A percentile compares a stretch with the other conserved stretches of the same genome.
Conservation (phyloP, 2,888 invertebrate genomes). For the Euplagia quadripunctaria region DNA sequence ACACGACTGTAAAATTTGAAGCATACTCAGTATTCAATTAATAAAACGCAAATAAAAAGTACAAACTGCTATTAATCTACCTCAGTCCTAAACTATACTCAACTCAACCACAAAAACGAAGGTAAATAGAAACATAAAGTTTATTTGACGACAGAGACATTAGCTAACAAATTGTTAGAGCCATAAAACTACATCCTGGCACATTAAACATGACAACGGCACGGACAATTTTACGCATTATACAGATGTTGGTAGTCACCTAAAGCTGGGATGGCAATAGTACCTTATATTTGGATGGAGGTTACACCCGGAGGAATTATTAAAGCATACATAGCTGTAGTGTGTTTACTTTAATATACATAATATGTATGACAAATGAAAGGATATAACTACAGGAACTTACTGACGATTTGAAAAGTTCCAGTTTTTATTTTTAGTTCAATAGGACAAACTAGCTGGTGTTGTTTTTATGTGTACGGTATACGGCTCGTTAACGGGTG, state of each 20-base stretch:
- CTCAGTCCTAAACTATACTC: not conserved
- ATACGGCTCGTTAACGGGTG: no score
- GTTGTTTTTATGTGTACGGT: not conserved
- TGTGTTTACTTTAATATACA: not conserved
- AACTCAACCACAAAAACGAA: not conserved
- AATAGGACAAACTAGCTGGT: not conserved
- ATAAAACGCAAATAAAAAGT: not conserved
- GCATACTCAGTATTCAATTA: not conserved
- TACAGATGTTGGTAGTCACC: constrained; percentile 49
- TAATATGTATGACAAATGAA: not conserved
- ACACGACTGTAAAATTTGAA: not conserved
- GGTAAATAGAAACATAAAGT: constrained; percentile 32
- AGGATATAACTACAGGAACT: not conserved
- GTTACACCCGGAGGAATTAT: not conserved
- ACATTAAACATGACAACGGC: constrained; percentile 42
- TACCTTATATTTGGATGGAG: not conserved
- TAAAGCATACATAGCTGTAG: not conserved
- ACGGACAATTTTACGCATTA: constrained; percentile 49
- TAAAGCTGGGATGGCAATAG: constrained; percentile 11
- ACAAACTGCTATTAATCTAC: not conserved
- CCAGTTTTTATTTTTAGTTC: not conserved
- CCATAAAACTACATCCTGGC: constrained; percentile 38
- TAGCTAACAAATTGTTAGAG: constrained; percentile 38
- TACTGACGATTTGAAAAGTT: not conserved
- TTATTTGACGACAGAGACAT: constrained; percentile 36